phyloP scores from a whole-genome alignment of 2,113 vertebrate species.

The Choloepus hoffmanni region DNA sequence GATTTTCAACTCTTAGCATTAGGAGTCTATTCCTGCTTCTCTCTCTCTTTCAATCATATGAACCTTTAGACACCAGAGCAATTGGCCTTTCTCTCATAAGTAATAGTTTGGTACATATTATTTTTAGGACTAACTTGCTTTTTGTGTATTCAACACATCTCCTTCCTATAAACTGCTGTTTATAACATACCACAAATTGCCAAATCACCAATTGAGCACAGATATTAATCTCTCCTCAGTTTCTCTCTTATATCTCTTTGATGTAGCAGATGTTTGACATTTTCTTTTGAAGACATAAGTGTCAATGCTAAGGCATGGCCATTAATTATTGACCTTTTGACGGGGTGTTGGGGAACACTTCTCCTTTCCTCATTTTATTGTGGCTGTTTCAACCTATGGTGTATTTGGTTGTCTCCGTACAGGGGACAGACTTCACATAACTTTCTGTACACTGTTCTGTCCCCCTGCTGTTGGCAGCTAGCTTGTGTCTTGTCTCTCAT shows the following conservation, averaged over 20 bases:
- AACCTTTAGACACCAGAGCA: not conserved
- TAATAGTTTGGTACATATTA: not conserved
- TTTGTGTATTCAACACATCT: not conserved
- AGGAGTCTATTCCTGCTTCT: not conserved
- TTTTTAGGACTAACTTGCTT: not conserved
- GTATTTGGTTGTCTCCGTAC: not conserved
- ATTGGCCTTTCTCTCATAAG: not conserved
- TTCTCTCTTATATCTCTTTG: not conserved
- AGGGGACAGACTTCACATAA: not conserved
- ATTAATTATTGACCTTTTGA: not conserved
- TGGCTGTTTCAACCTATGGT: not conserved
- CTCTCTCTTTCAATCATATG: not conserved
- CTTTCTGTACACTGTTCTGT: not conserved
- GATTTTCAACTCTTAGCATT: not conserved
- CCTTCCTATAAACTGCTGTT: not conserved
- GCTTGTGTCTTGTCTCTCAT: not conserved
- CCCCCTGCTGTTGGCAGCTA: not conserved
- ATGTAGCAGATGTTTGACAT: not conserved
- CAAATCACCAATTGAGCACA: not conserved
- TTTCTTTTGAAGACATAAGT: not conserved
- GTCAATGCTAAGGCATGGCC: not conserved
- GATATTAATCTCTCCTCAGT: not conserved
- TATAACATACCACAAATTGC: not conserved
- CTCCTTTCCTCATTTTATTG: not conserved
- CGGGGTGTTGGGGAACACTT: not conserved